Conservation (phyloP, 2,797 vertebrate genomes). For the Pantherophis alleghaniensis region DNA sequence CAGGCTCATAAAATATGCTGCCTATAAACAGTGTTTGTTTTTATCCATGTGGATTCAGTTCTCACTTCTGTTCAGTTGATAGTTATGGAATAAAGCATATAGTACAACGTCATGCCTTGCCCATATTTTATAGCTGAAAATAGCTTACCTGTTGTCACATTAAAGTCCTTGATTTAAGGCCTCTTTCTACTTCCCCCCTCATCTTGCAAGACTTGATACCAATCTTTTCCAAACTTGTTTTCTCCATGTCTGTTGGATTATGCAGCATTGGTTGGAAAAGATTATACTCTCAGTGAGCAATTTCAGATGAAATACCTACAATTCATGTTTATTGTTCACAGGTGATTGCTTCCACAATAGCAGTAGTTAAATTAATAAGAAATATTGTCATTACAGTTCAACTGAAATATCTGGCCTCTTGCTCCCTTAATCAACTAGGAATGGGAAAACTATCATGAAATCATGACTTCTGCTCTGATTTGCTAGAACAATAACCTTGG, state of each 20-base stretch:
- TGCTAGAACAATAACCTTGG: not conserved
- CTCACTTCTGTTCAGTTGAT: not conserved
- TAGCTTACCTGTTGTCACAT: not conserved
- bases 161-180: not conserved
- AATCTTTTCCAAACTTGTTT: not conserved
- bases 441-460: not conserved
- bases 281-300: not conserved
- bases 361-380: not conserved
- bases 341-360: not conserved
- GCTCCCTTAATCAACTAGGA: not conserved
- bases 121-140: not conserved
- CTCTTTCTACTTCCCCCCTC: not conserved
- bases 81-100: not conserved
- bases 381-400: not conserved
- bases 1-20: conserved; percentile 1
- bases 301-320: not conserved
- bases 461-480: not conserved
- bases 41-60: not conserved
- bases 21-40: not conserved
- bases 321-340: not conserved
- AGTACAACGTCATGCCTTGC: not conserved
- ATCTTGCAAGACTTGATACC: not conserved
- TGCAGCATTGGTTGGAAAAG: not conserved
- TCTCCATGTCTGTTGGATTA: not conserved
- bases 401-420: not conserved